Conservation (phyloP, 2,797 vertebrate species). For the Gephyroberyx darwinii region DNA sequence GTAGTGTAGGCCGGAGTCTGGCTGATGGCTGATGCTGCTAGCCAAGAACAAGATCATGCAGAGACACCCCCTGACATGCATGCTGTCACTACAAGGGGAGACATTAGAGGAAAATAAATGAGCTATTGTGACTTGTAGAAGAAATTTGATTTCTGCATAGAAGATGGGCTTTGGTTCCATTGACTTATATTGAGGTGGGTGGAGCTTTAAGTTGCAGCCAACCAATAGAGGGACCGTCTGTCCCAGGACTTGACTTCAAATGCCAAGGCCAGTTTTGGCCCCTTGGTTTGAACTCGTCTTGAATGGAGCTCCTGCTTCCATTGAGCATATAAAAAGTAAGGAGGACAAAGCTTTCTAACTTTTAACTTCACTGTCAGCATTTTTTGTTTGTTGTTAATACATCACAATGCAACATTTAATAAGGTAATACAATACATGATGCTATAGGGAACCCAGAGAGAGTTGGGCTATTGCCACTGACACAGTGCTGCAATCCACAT, state of each 20-base stretch:
- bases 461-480: constrained; percentile 5
- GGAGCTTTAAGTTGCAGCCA: constrained; percentile 57
- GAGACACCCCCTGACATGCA: too few species aligned
- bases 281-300: constrained; percentile 42
- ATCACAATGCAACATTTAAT: constrained; percentile 14
- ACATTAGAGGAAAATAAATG: too few species aligned
- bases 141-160: constrained; percentile 27
- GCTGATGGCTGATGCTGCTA: not conserved
- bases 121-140: constrained; percentile 1
- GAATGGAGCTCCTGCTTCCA: constrained; percentile 32
- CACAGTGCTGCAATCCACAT: constrained; percentile 31
- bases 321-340: not conserved
- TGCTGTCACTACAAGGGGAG: too few species aligned
- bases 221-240: constrained; percentile 63
- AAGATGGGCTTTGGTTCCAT: constrained; percentile 37
- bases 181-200: constrained; percentile 50
- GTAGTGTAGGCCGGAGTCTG: constrained; percentile 9
- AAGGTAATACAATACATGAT: not conserved
- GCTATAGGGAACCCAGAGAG: not conserved
- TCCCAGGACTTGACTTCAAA: constrained; percentile 58
- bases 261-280: constrained; percentile 47
- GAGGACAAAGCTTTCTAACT: not conserved
- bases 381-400: constrained; percentile 18
- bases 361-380: constrained; percentile 15
- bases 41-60: not conserved